Percentiles rank a stretch among this genome's conserved stretches.
Evolutionary conservation across 1,140 invertebrate genomes (phyloP).

Genomic region (Sitobion miscanthi): DNA sequence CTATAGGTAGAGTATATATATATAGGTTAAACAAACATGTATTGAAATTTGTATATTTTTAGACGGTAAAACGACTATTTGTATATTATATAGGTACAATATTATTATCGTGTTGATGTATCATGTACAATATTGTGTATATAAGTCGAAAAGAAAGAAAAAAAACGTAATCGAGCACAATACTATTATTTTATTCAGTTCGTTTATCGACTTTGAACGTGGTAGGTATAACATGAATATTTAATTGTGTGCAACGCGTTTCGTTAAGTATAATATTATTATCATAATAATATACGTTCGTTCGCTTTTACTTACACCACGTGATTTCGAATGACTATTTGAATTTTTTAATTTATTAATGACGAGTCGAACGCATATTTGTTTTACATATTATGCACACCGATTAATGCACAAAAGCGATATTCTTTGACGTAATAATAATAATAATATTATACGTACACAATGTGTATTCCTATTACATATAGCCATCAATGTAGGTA

Average conservation of each 20-base stretch:
- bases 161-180: not conserved
- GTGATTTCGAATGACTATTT: not conserved
- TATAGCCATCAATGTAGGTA: too few relatives aligned
- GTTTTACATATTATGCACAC: not conserved
- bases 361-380: not conserved
- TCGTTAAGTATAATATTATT: not conserved
- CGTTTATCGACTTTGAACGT: not conserved
- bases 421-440: not conserved
- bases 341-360: conserved; percentile 1
- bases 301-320: not conserved
- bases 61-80: not conserved
- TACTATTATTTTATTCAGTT: not conserved
- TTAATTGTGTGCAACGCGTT: not conserved
- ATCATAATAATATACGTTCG: not conserved
- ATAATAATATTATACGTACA: not conserved
- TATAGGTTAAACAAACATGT: not conserved
- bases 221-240: not conserved
- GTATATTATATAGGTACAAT: not conserved
- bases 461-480: not conserved
- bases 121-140: not conserved
- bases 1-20: too few relatives aligned
- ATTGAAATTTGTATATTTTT: not conserved
- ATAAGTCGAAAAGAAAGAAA: not conserved
- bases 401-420: not conserved
- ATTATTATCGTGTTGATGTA: not conserved